phyloP scores from a whole-genome alignment of 2,113 vertebrate species.

The Eclectus roratus region DNA sequence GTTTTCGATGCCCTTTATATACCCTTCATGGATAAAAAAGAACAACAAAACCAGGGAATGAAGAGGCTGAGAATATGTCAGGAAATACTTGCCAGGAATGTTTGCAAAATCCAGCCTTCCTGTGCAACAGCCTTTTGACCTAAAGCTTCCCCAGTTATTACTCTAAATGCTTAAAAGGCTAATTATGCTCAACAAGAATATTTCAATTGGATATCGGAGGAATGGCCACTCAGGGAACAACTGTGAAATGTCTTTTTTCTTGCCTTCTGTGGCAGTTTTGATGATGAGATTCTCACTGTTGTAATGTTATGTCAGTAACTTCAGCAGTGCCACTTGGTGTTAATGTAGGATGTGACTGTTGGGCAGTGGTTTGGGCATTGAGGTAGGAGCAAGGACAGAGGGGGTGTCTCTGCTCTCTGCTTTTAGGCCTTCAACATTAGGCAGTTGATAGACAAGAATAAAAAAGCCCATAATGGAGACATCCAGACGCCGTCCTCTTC shows the following conservation, averaged over 20 bases:
- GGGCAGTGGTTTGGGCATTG: neutral
- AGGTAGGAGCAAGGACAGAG: neutral
- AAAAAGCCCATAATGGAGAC: neutral
- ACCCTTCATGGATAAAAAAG: conserved; percentile 70
- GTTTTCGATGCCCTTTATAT: conserved; percentile 76
- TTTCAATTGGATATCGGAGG: neutral
- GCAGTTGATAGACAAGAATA: neutral
- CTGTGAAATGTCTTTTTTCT: neutral
- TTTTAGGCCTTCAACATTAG: neutral
- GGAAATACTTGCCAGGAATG: conserved; percentile 3
- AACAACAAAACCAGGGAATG: conserved; percentile 29
- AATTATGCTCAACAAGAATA: neutral
- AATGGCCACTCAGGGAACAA: neutral
- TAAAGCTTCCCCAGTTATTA: neutral
- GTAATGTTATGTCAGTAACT: accelerated
- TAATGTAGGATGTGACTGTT: accelerated
- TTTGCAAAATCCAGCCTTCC: conserved; percentile 20
- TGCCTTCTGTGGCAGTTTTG: neutral
- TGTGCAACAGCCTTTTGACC: neutral
- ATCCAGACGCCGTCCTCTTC: neutral
- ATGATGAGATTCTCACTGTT: accelerated
- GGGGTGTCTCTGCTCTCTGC: neutral
- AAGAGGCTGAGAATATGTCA: conserved; percentile 44
- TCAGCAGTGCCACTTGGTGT: neutral
- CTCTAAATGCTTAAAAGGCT: neutral